Evolutionary conservation across 1,140 invertebrate genomes (phyloP), one percentile per base, ranked within the genome.

Genomic region (Penaeus vannamei): DNA sequence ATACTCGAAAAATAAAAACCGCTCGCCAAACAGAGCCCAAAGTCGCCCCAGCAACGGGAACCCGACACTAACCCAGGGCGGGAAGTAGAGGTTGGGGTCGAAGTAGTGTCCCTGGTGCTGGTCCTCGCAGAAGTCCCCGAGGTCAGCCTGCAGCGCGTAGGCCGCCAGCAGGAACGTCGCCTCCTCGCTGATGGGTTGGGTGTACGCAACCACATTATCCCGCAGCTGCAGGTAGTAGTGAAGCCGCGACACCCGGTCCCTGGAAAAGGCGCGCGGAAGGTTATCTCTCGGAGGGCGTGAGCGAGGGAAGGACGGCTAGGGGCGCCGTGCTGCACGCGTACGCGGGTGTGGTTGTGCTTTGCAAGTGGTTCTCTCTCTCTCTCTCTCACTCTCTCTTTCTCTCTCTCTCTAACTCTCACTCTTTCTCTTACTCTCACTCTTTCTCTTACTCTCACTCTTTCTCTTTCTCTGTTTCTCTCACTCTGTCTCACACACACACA

Each of bases 171-270:
- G 94, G 92, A 98, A 96, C 92, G 97, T 94, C 32, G 95, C 94
- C 93, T 96, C 95, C 92, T 97, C 95, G 92, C 87, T 93, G 83
- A 90, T 87, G 81, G 89, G 92, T 90, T 94, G 94, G 82, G 92
- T 92, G 92, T 94, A 94, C 86, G 92, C 92, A 36, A 94, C 92
- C 36, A 98, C 96, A 94, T 99, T 99, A 92, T 98, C 95, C 62
- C 97, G 96, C 92, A 99, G 93, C 94, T 99, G 98, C 91, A 98
- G 95, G 93, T 98, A 99, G 93, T 99, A 99, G 92, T 98, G 96
- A 92, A 97, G 96, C 36, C 97, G 94, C 17, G 97, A 97, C 86
- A 96, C 95, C 92, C 97, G 97, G 94, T 99, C 97, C 93, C 96
- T 96, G 92, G 77, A 66, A 77, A 90, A 91, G 62, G 22, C 8